Base-by-base conservation (phyloP, 2,113 vertebrate genomes). In the Pimephales promelas region DNA sequence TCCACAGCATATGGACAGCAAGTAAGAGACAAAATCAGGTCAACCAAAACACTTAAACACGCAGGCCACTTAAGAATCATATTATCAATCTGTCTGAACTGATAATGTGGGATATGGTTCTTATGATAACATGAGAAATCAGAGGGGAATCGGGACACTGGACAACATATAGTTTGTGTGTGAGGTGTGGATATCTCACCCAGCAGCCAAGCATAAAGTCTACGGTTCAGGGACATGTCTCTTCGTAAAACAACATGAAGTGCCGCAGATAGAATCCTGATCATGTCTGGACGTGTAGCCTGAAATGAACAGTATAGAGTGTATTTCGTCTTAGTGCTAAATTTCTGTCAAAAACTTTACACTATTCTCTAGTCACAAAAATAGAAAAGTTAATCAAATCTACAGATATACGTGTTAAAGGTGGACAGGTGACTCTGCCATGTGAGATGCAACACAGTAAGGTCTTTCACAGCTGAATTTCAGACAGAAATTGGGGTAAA, bases 171-270 rank as follows among this genome's bases (percentile, higher is more conserved):
- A 45, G 84, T 86, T 20, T 84, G 68, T 85, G 82, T 86, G 62
- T 84, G 61, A 54, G 64, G 31, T 43, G 7, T 24, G 68, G 20
- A 47, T 52, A 18, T 40, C 96, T 86, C 92, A 99, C 98, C 98
- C 52, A 99, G 93, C 88, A 99, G 95, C 98, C 98, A 99, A 0
- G 98, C 98, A 89, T 99, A 99, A 84, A 99, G 97, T 90, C 98
- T 96, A 87, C 98, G 93, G 91, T 99, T 99, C 85, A 99, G 93
- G 3, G 98, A 99, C 98, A 99, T 99, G 89, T 99, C 98, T 93
- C 98, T 96, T 90, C 98, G 97, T 85, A 99, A 92, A 28, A 99
- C 98, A 26, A 99, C 98, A 13, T 98, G 98, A 89, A 99, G 94
- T n/a, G 97, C 97, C 88, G 98, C 98, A 43, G 96, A 99, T 88